phyloP scores from a whole-genome alignment of 1,140 invertebrate species.

The Trichonephila clavipes region DNA sequence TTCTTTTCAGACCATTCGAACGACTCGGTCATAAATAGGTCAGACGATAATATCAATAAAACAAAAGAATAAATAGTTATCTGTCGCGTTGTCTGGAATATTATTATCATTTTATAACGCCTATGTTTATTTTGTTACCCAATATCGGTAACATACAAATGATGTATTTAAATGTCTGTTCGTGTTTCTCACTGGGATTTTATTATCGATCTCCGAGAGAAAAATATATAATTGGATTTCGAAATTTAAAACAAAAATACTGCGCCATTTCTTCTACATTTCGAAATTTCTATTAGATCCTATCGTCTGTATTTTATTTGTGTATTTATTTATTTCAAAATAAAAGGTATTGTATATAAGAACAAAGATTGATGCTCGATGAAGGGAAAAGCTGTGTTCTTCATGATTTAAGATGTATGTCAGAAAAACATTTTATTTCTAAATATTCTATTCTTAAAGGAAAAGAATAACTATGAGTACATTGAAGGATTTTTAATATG shows the following conservation, averaged over 20 bases:
- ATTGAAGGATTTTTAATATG: no score
- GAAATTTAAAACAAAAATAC: background rate
- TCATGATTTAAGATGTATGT: no score
- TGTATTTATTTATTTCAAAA: no score
- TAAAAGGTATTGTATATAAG: no score
- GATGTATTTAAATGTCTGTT: background rate
- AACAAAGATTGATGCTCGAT: background rate
- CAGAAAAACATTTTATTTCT: no score
- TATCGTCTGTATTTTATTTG: no score
- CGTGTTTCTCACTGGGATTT: background rate
- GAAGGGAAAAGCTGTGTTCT: background rate
- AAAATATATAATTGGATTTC: background rate
- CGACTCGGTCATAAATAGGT: background rate
- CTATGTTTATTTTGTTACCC: background rate
- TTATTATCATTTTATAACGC: background rate
- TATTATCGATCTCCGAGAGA: background rate
- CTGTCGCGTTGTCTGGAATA: background rate
- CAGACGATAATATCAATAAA: conserved; percentile 27
- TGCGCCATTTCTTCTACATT: background rate
- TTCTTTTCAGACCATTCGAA: no score
- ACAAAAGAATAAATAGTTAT: background rate
- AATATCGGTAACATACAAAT: background rate
- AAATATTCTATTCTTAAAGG: no score
- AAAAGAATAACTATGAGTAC: no score
- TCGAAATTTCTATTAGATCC: background rate